Base-by-base conservation (phyloP, 2,113 vertebrate genomes). In the Brachypteracias leptosomus region DNA sequence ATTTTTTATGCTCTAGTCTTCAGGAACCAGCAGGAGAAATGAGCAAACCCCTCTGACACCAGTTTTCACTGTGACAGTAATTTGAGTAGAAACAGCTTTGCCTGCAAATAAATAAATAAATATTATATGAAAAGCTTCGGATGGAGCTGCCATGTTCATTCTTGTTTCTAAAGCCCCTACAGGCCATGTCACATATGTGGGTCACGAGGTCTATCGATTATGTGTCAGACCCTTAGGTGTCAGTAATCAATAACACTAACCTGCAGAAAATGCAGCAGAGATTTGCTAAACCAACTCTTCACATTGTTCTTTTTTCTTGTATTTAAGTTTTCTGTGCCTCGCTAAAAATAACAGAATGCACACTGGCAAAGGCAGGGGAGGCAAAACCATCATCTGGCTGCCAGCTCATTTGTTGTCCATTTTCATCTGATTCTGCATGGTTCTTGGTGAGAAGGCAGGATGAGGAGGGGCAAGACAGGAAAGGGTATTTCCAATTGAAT, bases 171-270 rank as follows among this genome's bases (percentile, higher is more conserved):
- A 97, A 97, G 96, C 96, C 97, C 97, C 97, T 90, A 96, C 95
- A 98, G 98, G 98, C 98, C 97, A 87, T 97, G 97, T 97, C 98
- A 97, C 98, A 98, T 97, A 95, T 96, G 94, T 97, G 97, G 98
- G 98, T 98, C 97, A 90, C 44, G 94, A 96, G 97, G 97, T 94
- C 97, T 93, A 98, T 98, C 73, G 98, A 98, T 98, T 98, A 97
- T 91, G 93, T 98, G 98, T 98, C 98, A 98, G 97, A 97, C 95
- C 96, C 93, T 91, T 95, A 98, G 96, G 98, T 98, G 97, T 91
- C 84, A 95, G 97, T 97, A 96, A 98, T 98, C 98, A 98, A 98
- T 98, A 98, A 98, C 79, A 97, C 97, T 98, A 97, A 98, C 98
- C 97, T 97, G 97, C 97, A 97, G 96, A 97, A 98, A 98, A 98